Evolutionary conservation across 2,888 invertebrate genomes (phyloP).

Genomic region (Ophraella communa): DNA sequence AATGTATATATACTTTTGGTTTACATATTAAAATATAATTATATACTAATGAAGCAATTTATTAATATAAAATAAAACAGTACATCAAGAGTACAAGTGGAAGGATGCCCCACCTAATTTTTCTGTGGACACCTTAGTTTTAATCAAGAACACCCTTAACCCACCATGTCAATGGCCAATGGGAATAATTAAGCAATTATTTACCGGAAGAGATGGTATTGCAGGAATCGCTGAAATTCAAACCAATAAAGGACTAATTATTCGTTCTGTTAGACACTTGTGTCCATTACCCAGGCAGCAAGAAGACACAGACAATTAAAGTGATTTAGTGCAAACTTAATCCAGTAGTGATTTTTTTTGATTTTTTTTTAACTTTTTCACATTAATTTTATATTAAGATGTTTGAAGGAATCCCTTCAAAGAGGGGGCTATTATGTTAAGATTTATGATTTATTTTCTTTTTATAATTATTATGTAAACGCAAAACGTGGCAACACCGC

Average conservation of each 20-base stretch:
- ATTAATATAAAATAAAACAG: too few relatives aligned
- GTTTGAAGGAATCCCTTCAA: too few relatives aligned
- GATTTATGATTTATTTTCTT: too few relatives aligned
- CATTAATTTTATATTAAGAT: too few relatives aligned
- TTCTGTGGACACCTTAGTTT: slow-evolving; percentile 11
- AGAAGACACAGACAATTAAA: not conserved
- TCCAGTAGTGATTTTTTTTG: not conserved
- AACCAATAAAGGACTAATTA: slow-evolving; percentile 7
- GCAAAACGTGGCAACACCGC: too few relatives aligned
- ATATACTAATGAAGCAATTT: too few relatives aligned
- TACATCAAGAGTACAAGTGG: slow-evolving; percentile 30
- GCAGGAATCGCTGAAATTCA: slow-evolving; percentile 18
- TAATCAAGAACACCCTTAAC: slow-evolving; percentile 14
- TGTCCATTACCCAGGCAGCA: slow-evolving; percentile 17
- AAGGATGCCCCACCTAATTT: slow-evolving; percentile 12
- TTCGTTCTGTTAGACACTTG: slow-evolving; percentile 19
- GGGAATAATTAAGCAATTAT: slow-evolving; percentile 13
- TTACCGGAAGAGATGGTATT: slow-evolving; percentile 20
- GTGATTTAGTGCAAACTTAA: not conserved
- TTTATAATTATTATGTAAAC: too few relatives aligned
- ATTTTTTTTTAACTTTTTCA: too few relatives aligned
- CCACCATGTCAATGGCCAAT: slow-evolving; percentile 21
- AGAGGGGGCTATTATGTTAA: too few relatives aligned
- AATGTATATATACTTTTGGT: too few relatives aligned
- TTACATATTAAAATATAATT: too few relatives aligned